phyloP scores from a whole-genome alignment of 1,140 invertebrate species.

The Cecropterus lyciades region DNA sequence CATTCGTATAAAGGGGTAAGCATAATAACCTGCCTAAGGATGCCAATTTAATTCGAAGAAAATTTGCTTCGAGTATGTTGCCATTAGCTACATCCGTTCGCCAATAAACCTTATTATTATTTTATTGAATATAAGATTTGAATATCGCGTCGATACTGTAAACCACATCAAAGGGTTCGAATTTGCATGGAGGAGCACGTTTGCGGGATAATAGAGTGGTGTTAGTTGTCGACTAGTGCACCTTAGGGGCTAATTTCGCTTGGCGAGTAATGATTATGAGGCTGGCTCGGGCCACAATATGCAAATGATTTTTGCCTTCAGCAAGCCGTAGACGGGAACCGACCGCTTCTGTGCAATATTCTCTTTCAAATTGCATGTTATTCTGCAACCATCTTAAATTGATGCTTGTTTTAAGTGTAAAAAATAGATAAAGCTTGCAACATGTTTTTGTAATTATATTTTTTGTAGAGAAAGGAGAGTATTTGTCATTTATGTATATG shows the following conservation, averaged over 20 bases:
- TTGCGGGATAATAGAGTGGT: conserved; percentile 74
- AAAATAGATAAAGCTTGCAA: neutral
- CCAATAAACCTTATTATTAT: conserved; percentile 41
- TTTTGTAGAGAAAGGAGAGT: no score
- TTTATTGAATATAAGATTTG: conserved; percentile 40
- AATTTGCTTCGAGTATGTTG: conserved; percentile 34
- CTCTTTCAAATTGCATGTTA: conserved; percentile 50
- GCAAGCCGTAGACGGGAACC: conserved; percentile 54
- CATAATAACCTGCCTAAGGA: conserved; percentile 19
- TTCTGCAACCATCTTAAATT: conserved; percentile 30
- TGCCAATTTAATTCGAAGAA: conserved; percentile 30
- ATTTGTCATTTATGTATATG: no score
- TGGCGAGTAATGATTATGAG: conserved; percentile 76
- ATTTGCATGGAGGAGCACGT: conserved; percentile 75
- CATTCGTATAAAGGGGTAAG: conserved; percentile 13
- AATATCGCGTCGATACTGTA: conserved; percentile 52
- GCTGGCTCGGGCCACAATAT: conserved; percentile 66
- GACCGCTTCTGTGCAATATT: conserved; percentile 65
- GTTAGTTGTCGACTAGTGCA: conserved; percentile 66
- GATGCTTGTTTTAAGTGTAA: conserved; percentile 13
- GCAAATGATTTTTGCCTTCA: conserved; percentile 79
- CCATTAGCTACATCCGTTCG: conserved; percentile 45
- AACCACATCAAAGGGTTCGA: conserved; percentile 72
- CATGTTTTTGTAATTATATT: neutral
- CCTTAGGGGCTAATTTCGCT: conserved; percentile 79